Percentiles rank a stretch among this genome's conserved stretches.
Conservation (phyloP, 2,113 vertebrate species). For the Morphnarchus princeps region DNA sequence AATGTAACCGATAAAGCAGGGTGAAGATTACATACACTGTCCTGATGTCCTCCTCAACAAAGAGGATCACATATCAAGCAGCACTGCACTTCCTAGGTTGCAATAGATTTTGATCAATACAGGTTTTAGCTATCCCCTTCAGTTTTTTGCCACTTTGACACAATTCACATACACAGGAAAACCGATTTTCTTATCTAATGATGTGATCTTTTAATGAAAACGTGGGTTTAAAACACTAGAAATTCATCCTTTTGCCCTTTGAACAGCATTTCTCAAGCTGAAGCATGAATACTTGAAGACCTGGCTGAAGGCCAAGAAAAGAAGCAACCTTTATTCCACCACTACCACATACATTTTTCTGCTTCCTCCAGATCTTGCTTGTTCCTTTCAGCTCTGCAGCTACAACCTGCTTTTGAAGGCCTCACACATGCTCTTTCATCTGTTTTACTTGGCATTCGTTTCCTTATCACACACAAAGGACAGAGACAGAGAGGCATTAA, state of each 20-base stretch:
- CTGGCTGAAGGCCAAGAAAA: not conserved
- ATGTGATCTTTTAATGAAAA: not conserved
- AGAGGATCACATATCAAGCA: not conserved
- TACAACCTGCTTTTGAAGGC: not conserved
- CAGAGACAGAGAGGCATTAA: not conserved
- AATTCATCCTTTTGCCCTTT: not conserved
- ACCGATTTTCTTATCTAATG: not conserved
- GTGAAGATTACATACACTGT: not conserved
- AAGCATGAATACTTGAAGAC: not conserved
- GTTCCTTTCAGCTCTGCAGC: not conserved
- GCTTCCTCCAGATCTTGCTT: not conserved
- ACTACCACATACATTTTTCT: not conserved
- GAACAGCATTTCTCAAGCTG: not conserved
- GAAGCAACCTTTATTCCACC: not conserved
- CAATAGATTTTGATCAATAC: not conserved
- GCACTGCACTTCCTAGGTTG: not conserved
- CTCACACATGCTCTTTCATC: not conserved
- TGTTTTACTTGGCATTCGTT: not conserved
- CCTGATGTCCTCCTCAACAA: not conserved
- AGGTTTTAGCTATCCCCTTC: not conserved
- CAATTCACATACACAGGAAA: rapidly evolving
- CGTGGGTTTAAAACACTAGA: not conserved
- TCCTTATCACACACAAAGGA: not conserved
- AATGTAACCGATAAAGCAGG: not conserved
- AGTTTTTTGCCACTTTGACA: not conserved